phyloP scores from a whole-genome alignment of 2,888 invertebrate genomes.

The Stenodema calcarata region DNA sequence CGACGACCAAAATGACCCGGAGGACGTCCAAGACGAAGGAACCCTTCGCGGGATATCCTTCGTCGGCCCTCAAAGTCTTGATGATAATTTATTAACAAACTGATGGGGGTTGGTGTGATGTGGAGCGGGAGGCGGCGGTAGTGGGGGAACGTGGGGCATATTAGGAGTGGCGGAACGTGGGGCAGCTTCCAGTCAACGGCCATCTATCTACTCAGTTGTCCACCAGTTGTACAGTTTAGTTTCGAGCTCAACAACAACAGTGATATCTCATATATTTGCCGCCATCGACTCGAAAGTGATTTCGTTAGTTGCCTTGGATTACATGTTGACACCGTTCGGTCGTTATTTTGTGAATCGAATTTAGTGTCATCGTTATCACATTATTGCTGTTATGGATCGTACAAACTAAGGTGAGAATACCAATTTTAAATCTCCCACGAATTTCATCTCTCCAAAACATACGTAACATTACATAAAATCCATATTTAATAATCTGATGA shows the following conservation, averaged over 20 bases:
- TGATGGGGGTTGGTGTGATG: neutral
- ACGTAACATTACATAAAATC: neutral
- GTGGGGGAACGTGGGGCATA: constrained; percentile 40
- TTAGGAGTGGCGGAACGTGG: constrained; percentile 15
- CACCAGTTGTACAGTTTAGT: neutral
- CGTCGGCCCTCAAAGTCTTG: neutral
- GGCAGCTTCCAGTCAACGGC: constrained; percentile 44
- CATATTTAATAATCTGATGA: neutral
- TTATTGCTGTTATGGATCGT: constrained; percentile 7
- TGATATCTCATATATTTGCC: neutral
- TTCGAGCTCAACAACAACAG: neutral
- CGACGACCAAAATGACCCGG: neutral
- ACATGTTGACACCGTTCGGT: constrained; percentile 11
- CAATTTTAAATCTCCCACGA: neutral
- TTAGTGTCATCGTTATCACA: neutral
- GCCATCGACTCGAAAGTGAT: neutral
- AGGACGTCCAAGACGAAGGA: neutral
- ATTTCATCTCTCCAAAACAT: too few relatives aligned
- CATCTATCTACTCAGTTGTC: constrained; percentile 24
- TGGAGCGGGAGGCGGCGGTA: neutral
- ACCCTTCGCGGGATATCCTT: neutral
- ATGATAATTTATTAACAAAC: constrained; percentile 13
- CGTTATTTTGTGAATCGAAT: constrained; percentile 9
- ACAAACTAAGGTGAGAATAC: constrained; percentile 15
- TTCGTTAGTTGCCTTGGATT: neutral